A percentile compares a stretch with the other conserved stretches of the same genome.
phyloP scores from a whole-genome alignment of 1,140 invertebrate species.

The Cylas formicarius region DNA sequence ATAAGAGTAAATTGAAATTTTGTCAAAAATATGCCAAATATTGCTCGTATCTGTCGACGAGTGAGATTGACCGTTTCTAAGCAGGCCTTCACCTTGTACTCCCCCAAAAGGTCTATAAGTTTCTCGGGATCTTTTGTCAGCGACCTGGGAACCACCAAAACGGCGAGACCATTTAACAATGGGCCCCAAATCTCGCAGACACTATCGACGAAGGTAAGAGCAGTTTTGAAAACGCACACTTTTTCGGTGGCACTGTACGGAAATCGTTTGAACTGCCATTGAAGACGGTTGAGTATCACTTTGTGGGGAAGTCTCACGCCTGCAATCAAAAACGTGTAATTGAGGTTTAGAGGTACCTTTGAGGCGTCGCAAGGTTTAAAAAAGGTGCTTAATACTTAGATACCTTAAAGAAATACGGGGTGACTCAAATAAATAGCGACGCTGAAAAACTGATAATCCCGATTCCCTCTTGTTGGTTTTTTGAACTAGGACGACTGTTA shows the following conservation, averaged over 20 bases:
- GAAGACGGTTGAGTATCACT: conserved; percentile 69
- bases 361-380: no score
- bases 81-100: conserved; percentile 51
- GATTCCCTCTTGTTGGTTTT: no score
- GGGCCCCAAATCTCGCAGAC: conserved; percentile 80
- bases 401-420: no score
- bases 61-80: conserved; percentile 1
- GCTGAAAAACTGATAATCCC: no score
- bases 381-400: no score
- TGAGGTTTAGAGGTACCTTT: no score
- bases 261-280: conserved; percentile 77
- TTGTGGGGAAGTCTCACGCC: conserved; percentile 74
- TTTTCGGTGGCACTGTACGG: conserved; percentile 60
- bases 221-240: conserved; percentile 77
- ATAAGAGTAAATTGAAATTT: no score
- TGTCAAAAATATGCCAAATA: background rate
- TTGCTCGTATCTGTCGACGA: background rate
- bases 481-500: no score
- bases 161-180: conserved; percentile 58
- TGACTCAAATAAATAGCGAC: conserved; percentile 16
- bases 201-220: conserved; percentile 82
- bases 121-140: conserved; percentile 67
- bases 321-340: no score
- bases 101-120: conserved; percentile 58
- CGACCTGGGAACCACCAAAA: conserved; percentile 64